Conservation (phyloP, 2,888 invertebrate genomes). For the Neoascia interrupta region DNA sequence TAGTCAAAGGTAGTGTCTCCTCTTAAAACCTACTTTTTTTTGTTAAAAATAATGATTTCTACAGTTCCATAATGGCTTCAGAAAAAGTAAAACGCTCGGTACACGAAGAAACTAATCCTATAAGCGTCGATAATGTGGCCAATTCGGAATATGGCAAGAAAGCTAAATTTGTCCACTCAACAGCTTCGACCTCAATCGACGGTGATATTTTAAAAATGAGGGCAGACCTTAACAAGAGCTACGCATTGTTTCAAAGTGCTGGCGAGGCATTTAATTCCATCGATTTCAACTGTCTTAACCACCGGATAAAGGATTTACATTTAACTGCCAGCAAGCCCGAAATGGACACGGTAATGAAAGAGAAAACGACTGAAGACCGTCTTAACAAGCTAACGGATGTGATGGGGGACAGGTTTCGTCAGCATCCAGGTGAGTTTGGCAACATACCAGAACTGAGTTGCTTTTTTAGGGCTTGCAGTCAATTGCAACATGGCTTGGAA, state of each 20-base stretch:
- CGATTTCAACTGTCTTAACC: constrained; percentile 73
- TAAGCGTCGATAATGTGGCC: background rate
- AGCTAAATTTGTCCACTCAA: constrained; percentile 65
- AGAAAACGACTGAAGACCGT: constrained; percentile 72
- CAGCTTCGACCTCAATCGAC: constrained; percentile 71
- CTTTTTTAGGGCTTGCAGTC: constrained; percentile 76
- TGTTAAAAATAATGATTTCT: background rate
- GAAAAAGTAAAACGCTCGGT: background rate
- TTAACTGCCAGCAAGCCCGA: constrained; percentile 70
- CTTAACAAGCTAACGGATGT: constrained; percentile 73
- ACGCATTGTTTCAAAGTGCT: constrained; percentile 75
- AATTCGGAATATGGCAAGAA: constrained; percentile 20
- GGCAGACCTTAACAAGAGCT: constrained; percentile 74
- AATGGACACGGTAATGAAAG: constrained; percentile 67
- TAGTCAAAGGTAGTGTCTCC: constrained; percentile 7
- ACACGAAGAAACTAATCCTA: background rate
- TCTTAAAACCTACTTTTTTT: background rate
- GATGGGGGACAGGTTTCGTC: constrained; percentile 73
- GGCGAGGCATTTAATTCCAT: constrained; percentile 76
- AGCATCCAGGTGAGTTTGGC: constrained; percentile 77
- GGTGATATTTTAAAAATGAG: constrained; percentile 75
- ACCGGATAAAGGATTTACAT: constrained; percentile 75
- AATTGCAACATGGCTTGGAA: constrained; percentile 75
- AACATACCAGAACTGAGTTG: constrained; percentile 77
- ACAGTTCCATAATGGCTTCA: background rate